phyloP scores from a whole-genome alignment of 1,140 invertebrate species.

The Andricus grossulariae region DNA sequence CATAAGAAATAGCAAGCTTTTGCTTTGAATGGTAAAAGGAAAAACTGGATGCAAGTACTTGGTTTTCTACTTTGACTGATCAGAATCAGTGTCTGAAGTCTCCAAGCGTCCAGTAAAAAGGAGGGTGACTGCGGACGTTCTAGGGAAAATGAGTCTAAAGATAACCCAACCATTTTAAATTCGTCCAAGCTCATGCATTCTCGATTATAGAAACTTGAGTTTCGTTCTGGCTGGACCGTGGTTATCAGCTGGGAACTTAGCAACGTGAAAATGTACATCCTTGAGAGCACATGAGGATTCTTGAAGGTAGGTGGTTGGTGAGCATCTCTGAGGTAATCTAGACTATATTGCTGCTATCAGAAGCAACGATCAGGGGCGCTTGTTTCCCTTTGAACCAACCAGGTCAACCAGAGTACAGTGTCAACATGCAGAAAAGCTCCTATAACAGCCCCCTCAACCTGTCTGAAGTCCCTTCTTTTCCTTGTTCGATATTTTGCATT shows the following conservation, averaged over 20 bases:
- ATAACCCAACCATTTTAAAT: constrained; percentile 49
- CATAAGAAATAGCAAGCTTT: too few species aligned
- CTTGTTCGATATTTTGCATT: constrained; percentile 37
- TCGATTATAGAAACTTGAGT: constrained; percentile 49
- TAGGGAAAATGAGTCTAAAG: constrained; percentile 39
- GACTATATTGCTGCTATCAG: constrained; percentile 65
- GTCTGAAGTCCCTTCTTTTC: constrained; percentile 44
- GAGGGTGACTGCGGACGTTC: too few species aligned
- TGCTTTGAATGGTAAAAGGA: too few species aligned
- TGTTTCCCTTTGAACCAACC: constrained; percentile 65
- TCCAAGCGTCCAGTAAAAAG: too few species aligned
- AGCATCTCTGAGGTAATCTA: constrained; percentile 65
- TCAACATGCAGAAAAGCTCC: constrained; percentile 62
- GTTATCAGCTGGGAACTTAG: background rate
- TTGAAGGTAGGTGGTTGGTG: constrained; percentile 41
- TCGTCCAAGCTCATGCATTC: constrained; percentile 56
- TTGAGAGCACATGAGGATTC: background rate
- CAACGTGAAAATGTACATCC: constrained; percentile 18
- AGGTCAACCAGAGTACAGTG: constrained; percentile 63
- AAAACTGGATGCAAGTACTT: too few species aligned
- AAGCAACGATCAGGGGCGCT: constrained; percentile 57
- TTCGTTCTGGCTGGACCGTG: background rate
- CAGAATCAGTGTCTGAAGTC: too few species aligned
- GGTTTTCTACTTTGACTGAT: too few species aligned
- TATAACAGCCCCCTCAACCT: constrained; percentile 58